Base-by-base conservation (phyloP, 2,888 invertebrate species). In the Spialia ferax region DNA sequence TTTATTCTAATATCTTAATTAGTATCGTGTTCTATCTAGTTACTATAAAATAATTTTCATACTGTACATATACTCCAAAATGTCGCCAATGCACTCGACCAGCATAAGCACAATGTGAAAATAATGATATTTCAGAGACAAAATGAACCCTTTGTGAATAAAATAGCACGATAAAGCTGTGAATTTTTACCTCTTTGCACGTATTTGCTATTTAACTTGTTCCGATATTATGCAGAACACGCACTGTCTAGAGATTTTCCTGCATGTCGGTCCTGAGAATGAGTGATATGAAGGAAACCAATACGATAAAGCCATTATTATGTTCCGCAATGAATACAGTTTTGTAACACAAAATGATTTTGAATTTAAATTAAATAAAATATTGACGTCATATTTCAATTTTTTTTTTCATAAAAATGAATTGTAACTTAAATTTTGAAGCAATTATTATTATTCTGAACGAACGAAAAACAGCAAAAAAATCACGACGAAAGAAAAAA, bases 211-310 rank as follows among this genome's bases (percentile, higher is more conserved):
- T 63, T 63, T 35, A 65, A 18, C 57, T 52, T 65, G 50, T 50
- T 22, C 50, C 57, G 35, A 59, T 65, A 65, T 59, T 50, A 65
- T 59, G 64, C 57, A 65, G 57, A 26, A 18, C 57, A 65, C 50
- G 57, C 35, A 55, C 63, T 63, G 63, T 55, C 63, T 63, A 63
- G 63, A 63, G 26, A 63, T 63, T 54, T 63, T 63, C 63, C 42
- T 63, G 48, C 38, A 65, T 48, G 57, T 42, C 26, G 42, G 55
- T 55, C 50, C 57, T 65, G 38, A 59, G 35, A 35, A 65, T 65
- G 57, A 65, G 57, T 65, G 57, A 57, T 38, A 65, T 59, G 50
- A 50, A 45, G 64, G 50, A 57, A 65, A 50, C 35, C 35, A 57
- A 62, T 18, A 13, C 48, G 64, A 50, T 42, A n/a, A 60, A 38